These are phyloP conservation scores for Lithobates pipiens DNA, from an alignment of 2,797 vertebrate species.

Conservation along the genomic window DNA sequence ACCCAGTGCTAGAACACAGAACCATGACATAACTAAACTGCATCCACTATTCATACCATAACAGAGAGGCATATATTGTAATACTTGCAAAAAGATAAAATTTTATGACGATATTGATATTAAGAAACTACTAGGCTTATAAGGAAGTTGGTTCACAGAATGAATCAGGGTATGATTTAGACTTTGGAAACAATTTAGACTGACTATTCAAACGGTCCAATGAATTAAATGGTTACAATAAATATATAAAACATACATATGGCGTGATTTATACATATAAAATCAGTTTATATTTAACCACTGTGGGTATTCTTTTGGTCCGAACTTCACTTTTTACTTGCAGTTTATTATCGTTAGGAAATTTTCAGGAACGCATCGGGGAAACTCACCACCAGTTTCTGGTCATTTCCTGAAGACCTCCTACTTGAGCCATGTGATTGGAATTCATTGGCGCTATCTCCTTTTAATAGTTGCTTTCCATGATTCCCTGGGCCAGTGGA, in stretches of 20 bases:
- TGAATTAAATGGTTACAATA: neutral
- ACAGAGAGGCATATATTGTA: no score
- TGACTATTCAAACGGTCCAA: neutral
- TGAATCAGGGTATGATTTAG: no score
- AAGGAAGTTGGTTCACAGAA: no score
- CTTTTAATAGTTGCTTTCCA: conserved; percentile 52
- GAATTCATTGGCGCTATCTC: conserved; percentile 55
- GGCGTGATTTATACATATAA: neutral
- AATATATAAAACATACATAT: conserved; percentile 36
- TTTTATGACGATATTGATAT: no score
- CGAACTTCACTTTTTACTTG: conserved; percentile 9
- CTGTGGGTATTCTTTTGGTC: neutral
- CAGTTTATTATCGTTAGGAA: conserved; percentile 43
- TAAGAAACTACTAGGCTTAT: no score
- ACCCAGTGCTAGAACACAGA: no score
- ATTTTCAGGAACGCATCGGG: neutral
- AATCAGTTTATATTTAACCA: neutral
- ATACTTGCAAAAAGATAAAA: no score
- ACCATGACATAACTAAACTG: no score
- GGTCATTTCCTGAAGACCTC: conserved; percentile 59
- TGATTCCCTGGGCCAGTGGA: conserved; percentile 45
- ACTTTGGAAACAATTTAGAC: neutral
- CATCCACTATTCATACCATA: no score
- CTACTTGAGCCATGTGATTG: conserved; percentile 43
- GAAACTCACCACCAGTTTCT: conserved; percentile 55